These are phyloP conservation scores for Nephrocerus scutellatus DNA, from an alignment of 2,888 invertebrate species.

Conservation along the genomic window DNA sequence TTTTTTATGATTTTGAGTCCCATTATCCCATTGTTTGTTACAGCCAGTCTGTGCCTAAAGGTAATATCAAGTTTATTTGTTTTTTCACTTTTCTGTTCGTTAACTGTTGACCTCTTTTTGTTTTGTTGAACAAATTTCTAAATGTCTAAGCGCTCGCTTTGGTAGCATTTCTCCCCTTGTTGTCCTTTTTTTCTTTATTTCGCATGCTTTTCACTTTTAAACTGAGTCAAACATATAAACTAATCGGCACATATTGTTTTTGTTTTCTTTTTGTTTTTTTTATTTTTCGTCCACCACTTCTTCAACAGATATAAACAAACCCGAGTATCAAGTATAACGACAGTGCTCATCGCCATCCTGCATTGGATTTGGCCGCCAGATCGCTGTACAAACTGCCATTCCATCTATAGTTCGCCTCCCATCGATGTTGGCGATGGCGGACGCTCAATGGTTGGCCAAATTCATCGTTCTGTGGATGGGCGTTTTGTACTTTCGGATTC, in stretches of 20 bases:
- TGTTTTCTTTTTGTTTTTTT: too few species aligned
- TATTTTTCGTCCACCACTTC: constrained; percentile 1
- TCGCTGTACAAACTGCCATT: constrained; percentile 55
- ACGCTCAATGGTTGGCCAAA: constrained; percentile 55
- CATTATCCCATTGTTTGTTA: constrained; percentile 12
- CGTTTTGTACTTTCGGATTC: constrained; percentile 58
- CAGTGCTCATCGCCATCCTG: constrained; percentile 59
- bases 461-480: constrained; percentile 67
- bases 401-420: constrained; percentile 45
- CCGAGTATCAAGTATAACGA: constrained; percentile 86
- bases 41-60: constrained; percentile 1
- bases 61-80: neutral
- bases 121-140: neutral
- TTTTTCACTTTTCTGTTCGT: neutral
- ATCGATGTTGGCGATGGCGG: constrained; percentile 41
- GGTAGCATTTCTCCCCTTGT: neutral
- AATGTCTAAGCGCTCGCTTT: neutral
- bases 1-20: constrained; percentile 6
- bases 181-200: neutral
- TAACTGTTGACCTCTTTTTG: constrained; percentile 1
- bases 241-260: neutral
- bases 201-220: neutral
- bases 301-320: constrained; percentile 75
- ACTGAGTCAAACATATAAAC: neutral
- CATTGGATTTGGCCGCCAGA: constrained; percentile 74